Evolutionary conservation across 35 echinoderm and acorn worm genomes (phyloP).

Genomic region (Strongylocentrotus purpuratus): DNA sequence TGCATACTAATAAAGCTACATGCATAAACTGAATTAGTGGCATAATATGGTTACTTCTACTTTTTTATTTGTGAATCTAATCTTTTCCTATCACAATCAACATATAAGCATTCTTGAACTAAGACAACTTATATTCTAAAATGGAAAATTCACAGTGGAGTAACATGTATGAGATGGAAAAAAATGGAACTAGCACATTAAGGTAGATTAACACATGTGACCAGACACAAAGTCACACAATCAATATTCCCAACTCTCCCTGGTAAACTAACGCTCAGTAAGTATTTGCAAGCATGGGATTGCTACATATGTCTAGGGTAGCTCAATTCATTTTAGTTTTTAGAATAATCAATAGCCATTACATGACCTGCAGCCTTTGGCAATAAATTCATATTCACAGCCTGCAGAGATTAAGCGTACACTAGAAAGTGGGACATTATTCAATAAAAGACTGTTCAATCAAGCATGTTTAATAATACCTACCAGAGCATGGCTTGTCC

Average conservation of each 20-base stretch:
- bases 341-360: background rate
- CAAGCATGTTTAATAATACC: background rate
- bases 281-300: background rate
- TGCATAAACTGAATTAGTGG: too few relatives aligned
- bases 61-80: too few relatives aligned
- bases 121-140: too few relatives aligned
- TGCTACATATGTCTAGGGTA: background rate
- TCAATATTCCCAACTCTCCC: background rate
- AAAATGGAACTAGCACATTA: too few relatives aligned
- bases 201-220: background rate
- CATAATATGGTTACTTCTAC: too few relatives aligned
- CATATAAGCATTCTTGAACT: too few relatives aligned
- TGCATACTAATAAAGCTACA: too few relatives aligned
- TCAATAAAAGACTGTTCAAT: background rate
- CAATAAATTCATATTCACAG: background rate
- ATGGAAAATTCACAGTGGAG: too few relatives aligned
- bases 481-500: conserved; percentile 15
- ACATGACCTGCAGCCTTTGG: background rate
- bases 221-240: background rate
- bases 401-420: background rate
- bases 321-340: background rate
- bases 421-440: background rate
- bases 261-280: background rate
- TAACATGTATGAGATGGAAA: too few relatives aligned
- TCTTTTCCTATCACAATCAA: too few relatives aligned